Conservation (phyloP, 2,113 vertebrate genomes). For the Fulmarus glacialis region DNA sequence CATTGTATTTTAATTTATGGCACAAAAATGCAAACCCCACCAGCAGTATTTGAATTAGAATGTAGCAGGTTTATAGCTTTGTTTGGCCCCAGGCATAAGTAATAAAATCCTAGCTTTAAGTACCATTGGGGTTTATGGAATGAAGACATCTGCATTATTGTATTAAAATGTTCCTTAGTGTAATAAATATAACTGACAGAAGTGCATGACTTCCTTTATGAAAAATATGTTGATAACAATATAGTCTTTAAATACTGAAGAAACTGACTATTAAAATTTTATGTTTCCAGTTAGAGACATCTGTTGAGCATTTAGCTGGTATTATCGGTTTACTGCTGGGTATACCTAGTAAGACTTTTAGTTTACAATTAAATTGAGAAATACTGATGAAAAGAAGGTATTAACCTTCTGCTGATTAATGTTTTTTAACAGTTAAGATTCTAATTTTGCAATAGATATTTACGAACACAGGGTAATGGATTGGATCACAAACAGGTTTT, state of each 20-base stretch:
- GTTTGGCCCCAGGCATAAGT: slow-evolving; percentile 78
- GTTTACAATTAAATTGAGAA: slow-evolving; percentile 68
- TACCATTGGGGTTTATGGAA: slow-evolving; percentile 80
- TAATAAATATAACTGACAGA: slow-evolving; percentile 85
- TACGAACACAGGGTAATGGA: neutral
- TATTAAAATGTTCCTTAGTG: slow-evolving; percentile 82
- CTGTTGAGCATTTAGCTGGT: slow-evolving; percentile 74
- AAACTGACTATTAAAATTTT: slow-evolving; percentile 80
- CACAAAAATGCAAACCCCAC: slow-evolving; percentile 63
- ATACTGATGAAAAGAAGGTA: slow-evolving; percentile 46
- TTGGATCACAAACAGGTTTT: neutral
- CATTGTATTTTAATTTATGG: slow-evolving; percentile 71
- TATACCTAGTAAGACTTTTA: slow-evolving; percentile 68
- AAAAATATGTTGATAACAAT: slow-evolving; percentile 82
- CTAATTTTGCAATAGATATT: slow-evolving; percentile 34
- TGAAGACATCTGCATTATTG: slow-evolving; percentile 85
- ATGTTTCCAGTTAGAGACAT: slow-evolving; percentile 77
- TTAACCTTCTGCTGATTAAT: slow-evolving; percentile 62
- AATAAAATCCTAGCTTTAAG: slow-evolving; percentile 83
- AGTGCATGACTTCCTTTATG: slow-evolving; percentile 77
- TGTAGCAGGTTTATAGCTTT: slow-evolving; percentile 79
- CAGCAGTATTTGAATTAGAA: slow-evolving; percentile 70
- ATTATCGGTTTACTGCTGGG: slow-evolving; percentile 67
- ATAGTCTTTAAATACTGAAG: slow-evolving; percentile 79
- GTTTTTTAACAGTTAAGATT: slow-evolving; percentile 29